A percentile compares a stretch with the other conserved stretches of the same genome.
Evolutionary conservation across 2,888 invertebrate species (phyloP).

Genomic region (Teleiodes luculella): DNA sequence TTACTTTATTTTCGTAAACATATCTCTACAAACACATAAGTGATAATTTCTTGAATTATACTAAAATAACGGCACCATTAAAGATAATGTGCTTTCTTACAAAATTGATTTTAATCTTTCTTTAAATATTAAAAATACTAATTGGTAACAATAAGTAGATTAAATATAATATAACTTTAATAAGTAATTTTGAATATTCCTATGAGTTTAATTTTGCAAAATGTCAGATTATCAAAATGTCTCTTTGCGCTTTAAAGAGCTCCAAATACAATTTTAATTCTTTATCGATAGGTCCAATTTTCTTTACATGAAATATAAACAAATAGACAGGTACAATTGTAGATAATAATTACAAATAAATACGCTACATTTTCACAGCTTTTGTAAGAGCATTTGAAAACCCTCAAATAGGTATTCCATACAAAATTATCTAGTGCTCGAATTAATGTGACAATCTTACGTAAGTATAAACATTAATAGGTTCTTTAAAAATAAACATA

Average conservation of each 20-base stretch:
- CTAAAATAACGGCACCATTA: slow-evolving; percentile 20
- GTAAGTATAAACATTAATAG: neutral
- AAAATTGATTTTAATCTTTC: neutral
- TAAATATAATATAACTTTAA: too few species aligned
- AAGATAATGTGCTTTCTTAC: neutral
- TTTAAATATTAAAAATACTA: too few species aligned
- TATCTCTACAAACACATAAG: slow-evolving; percentile 29
- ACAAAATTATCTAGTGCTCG: slow-evolving; percentile 26
- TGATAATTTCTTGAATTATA: slow-evolving; percentile 17
- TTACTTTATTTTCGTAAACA: slow-evolving; percentile 23
- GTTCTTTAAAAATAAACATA: too few species aligned
- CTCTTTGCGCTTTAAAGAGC: too few species aligned
- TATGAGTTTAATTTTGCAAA: too few species aligned
- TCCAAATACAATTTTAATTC: too few species aligned
- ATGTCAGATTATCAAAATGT: too few species aligned
- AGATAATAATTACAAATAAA: neutral
- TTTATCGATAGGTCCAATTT: too few species aligned
- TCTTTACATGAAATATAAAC: neutral
- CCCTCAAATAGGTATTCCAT: slow-evolving; percentile 19
- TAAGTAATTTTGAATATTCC: too few species aligned
- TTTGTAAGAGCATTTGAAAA: slow-evolving; percentile 26
- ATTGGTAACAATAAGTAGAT: too few species aligned
- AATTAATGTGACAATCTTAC: slow-evolving; percentile 12
- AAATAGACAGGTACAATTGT: neutral
- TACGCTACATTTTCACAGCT: slow-evolving; percentile 26